phyloP scores from a whole-genome alignment of 2,113 vertebrate species.

The Phalacrocorax carbo region DNA sequence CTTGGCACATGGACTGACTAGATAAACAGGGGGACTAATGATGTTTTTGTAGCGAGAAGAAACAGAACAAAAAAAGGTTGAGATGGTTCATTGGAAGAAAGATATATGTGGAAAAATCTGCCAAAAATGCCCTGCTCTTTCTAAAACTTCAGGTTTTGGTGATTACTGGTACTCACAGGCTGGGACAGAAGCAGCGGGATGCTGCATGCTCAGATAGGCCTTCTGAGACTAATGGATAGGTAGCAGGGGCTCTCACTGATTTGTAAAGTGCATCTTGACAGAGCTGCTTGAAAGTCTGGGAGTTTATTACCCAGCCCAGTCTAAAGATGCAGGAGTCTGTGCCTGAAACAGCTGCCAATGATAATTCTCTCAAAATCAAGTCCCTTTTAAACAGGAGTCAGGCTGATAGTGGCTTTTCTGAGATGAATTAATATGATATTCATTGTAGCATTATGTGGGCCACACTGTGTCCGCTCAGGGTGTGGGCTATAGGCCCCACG shows the following conservation, averaged over 20 bases:
- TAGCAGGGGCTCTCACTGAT: background rate
- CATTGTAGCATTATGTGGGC: background rate
- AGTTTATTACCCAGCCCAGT: background rate
- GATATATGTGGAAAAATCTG: background rate
- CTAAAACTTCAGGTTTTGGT: background rate
- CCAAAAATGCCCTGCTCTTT: background rate
- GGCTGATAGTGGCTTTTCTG: background rate
- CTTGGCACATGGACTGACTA: background rate
- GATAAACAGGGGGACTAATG: background rate
- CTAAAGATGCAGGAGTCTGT: background rate
- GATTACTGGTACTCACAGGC: background rate
- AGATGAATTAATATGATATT: background rate
- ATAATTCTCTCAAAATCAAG: background rate
- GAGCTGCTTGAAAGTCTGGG: background rate
- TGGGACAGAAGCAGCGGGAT: background rate
- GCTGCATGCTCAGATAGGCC: background rate
- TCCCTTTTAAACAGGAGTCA: background rate
- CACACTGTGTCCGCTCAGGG: rapidly evolving
- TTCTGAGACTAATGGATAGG: background rate
- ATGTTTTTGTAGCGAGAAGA: background rate
- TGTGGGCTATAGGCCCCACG: background rate
- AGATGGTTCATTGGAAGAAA: background rate
- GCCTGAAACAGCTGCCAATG: background rate
- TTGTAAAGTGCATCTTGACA: background rate
- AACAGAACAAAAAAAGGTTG: background rate